Evolutionary conservation across 1,140 invertebrate genomes (phyloP).

Genomic region (Drosophila arawakana): DNA sequence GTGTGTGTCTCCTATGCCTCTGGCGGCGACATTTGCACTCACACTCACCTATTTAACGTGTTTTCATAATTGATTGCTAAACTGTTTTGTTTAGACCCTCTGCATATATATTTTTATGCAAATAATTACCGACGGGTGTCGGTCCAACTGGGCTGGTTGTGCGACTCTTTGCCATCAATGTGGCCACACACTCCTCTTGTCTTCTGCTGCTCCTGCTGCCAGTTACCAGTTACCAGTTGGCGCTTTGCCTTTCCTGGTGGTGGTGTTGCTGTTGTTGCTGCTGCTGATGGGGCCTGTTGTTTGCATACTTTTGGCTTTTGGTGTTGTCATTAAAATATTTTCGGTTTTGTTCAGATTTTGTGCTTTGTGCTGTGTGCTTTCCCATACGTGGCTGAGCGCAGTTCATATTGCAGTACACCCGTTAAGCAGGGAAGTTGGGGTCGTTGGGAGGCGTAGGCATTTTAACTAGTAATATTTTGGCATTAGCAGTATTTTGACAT

Average conservation of each 20-base stretch:
- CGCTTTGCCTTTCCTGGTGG: conserved; percentile 16
- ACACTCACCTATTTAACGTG: conserved; percentile 80
- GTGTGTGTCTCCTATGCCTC: conserved; percentile 14
- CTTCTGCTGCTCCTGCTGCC: conserved; percentile 24
- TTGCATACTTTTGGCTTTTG: conserved; percentile 42
- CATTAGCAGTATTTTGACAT: too few relatives aligned
- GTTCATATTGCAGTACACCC: conserved; percentile 4
- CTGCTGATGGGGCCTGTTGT: neutral
- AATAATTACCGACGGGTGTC: conserved; percentile 70
- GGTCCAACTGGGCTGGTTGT: conserved; percentile 20
- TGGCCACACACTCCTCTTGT: conserved; percentile 17
- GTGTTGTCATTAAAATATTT: conserved; percentile 81
- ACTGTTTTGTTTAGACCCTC: conserved; percentile 81
- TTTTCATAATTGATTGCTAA: conserved; percentile 83
- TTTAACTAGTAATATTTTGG: too few relatives aligned
- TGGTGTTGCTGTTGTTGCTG: too few relatives aligned
- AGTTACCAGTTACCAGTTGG: conserved; percentile 18
- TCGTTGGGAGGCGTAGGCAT: too few relatives aligned
- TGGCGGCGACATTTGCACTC: conserved; percentile 67
- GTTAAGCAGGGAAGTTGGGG: too few relatives aligned
- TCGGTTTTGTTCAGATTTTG: conserved; percentile 76
- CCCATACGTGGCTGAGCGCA: neutral
- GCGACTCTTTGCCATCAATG: conserved; percentile 3
- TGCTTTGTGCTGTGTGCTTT: conserved; percentile 18
- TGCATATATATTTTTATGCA: conserved; percentile 83